Percentiles rank a stretch among this genome's conserved stretches.
These are phyloP conservation scores for Harpalus rubripes DNA, from an alignment of 2,888 invertebrate genomes.

Conservation along the genomic window DNA sequence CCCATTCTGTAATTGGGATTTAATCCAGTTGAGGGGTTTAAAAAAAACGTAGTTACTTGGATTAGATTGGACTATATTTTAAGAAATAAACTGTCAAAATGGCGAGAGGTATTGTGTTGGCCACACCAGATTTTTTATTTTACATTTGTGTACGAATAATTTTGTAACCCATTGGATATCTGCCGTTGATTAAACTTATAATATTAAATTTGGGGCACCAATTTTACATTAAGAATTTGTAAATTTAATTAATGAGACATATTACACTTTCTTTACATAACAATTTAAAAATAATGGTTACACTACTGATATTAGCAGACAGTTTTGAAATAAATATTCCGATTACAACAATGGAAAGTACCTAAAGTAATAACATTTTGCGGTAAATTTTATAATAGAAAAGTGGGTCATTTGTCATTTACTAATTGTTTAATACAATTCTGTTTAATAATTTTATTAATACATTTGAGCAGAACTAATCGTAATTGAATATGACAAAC, in stretches of 20 bases:
- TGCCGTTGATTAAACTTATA: neutral
- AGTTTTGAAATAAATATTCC: conserved; percentile 1
- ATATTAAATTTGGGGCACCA: neutral
- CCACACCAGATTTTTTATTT: no score
- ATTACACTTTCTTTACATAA: no score
- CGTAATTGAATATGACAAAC: neutral
- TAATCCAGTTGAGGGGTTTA: no score
- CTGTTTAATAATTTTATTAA: conserved; percentile 5
- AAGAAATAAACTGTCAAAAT: no score
- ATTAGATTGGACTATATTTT: no score
- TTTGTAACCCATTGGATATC: neutral
- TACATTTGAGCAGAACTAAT: neutral
- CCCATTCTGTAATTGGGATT: no score
- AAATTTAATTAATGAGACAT: no score
- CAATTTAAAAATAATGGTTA: no score
- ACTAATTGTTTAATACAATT: neutral
- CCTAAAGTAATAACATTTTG: conserved; percentile 28
- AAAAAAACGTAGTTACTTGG: no score
- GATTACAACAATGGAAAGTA: conserved; percentile 2
- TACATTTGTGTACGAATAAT: no score
- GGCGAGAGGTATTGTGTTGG: no score
- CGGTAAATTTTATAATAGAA: conserved; percentile 29
- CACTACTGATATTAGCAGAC: no score
- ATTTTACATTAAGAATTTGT: neutral
- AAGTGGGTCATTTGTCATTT: conserved; percentile 35